A percentile compares a stretch with the other conserved stretches of the same genome.
These are phyloP conservation scores for Phocides pigmalion DNA, from an alignment of 1,140 invertebrate genomes.

Conservation along the genomic window DNA sequence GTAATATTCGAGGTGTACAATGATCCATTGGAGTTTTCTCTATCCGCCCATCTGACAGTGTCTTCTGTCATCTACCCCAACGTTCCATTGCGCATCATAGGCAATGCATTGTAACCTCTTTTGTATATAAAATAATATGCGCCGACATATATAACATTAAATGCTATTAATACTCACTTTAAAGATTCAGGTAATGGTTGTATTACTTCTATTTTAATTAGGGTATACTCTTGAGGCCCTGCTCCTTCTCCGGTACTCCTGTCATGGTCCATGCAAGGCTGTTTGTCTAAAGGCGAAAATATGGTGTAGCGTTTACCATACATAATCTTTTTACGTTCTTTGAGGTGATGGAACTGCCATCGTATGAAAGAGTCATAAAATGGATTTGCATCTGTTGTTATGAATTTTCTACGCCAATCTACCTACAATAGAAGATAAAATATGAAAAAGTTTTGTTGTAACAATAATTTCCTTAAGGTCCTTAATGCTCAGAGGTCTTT, in stretches of 20 bases:
- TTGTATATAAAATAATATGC: no score
- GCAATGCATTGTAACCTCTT: no score
- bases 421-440: conserved; percentile 84
- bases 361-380: conserved; percentile 99
- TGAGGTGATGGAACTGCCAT: conserved; percentile 98
- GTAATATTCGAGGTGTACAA: no score
- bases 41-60: no score
- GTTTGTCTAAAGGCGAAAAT: conserved; percentile 97
- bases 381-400: conserved; percentile 99
- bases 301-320: conserved; percentile 99
- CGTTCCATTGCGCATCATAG: no score
- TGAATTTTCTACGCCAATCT: conserved; percentile 98
- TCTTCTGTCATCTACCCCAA: no score
- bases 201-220: conserved; percentile 96
- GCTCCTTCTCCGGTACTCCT: conserved; percentile 97
- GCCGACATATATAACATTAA: neutral
- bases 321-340: conserved; percentile 94
- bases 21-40: no score
- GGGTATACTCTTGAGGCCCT: conserved; percentile 98
- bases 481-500: no score
- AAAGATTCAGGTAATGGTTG: conserved; percentile 90
- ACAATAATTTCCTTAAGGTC: no score
- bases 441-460: no score
- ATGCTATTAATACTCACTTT: conserved; percentile 77
- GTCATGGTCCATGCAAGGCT: conserved; percentile 99